phyloP scores from a whole-genome alignment of 2,888 invertebrate genomes.

The Drosophila emarginata region DNA sequence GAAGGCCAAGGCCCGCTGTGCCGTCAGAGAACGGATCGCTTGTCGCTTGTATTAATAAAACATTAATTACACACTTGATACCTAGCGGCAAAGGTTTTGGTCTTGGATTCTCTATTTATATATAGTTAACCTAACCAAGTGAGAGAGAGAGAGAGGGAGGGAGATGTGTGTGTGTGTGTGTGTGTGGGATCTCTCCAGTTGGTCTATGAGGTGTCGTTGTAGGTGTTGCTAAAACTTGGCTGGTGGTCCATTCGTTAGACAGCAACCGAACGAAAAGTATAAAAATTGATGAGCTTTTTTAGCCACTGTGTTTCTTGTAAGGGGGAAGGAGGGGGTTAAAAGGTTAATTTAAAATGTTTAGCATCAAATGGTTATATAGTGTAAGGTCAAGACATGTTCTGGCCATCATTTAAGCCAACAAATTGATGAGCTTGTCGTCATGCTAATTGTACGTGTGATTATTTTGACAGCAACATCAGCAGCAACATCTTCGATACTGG shows the following conservation, averaged over 20 bases:
- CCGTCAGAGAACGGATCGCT: conserved; percentile 74
- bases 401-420: conserved; percentile 36
- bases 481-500: neutral
- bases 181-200: neutral
- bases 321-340: too few species aligned
- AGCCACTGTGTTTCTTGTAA: conserved; percentile 60
- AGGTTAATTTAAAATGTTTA: neutral
- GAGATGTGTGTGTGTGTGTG: too few species aligned
- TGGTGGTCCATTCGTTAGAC: conserved; percentile 73
- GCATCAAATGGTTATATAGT: conserved; percentile 29
- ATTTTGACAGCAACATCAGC: conserved; percentile 71
- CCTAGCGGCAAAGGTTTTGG: conserved; percentile 33
- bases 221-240: conserved; percentile 66
- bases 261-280: too few species aligned
- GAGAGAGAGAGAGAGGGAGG: too few species aligned
- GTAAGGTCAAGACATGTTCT: conserved; percentile 11
- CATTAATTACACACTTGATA: conserved; percentile 81
- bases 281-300: conserved; percentile 66
- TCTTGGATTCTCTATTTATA: neutral
- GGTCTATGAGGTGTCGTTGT: conserved; percentile 73
- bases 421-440: conserved; percentile 75
- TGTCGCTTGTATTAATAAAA: conserved; percentile 82
- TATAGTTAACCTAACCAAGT: too few species aligned
- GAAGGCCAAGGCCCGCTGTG: conserved; percentile 27
- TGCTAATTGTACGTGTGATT: conserved; percentile 80